Conservation (phyloP, 2,797 vertebrate genomes). For the Knipowitschia caucasica region DNA sequence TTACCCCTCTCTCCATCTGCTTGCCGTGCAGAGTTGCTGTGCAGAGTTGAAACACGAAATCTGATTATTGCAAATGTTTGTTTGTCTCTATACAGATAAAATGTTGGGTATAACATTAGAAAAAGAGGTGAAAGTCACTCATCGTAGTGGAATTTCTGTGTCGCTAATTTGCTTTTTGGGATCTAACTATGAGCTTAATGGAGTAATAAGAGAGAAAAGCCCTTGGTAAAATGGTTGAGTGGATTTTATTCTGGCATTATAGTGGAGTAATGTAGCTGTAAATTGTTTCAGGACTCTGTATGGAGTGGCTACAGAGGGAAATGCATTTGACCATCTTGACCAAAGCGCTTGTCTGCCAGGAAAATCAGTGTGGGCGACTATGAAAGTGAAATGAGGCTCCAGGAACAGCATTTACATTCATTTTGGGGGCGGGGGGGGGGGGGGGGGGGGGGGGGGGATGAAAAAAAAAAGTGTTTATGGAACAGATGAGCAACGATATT, state of each 20-base stretch:
- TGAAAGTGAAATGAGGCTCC: too few species aligned
- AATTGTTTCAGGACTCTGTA: conserved; percentile 5
- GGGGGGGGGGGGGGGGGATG: too few species aligned
- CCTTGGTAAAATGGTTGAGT: conserved; percentile 2
- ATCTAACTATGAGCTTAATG: conserved; percentile 16
- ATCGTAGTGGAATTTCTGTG: conserved; percentile 27
- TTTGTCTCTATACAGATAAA: conserved; percentile 20
- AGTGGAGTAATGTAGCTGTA: conserved; percentile 10
- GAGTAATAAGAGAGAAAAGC: conserved; percentile 19
- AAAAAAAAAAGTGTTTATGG: too few species aligned
- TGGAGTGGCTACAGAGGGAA: conserved; percentile 9
- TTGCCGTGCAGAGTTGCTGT: conserved; percentile 31
- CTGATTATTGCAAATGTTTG: conserved; percentile 41
- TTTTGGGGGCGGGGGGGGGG: too few species aligned
- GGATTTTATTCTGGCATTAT: conserved; percentile 10
- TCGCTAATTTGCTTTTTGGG: conserved; percentile 8
- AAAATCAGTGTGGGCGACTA: neutral
- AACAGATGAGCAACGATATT: too few species aligned
- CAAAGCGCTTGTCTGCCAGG: conserved; percentile 6
- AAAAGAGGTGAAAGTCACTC: conserved; percentile 36
- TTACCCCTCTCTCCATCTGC: conserved; percentile 28
- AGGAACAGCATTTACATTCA: neutral
- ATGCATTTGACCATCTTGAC: conserved; percentile 12
- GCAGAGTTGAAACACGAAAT: conserved; percentile 24
- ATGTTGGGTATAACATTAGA: conserved; percentile 27